Percentiles rank a stretch among this genome's conserved stretches.
phyloP scores from a whole-genome alignment of 2,113 vertebrate genomes.

The Phyllostomus discolor region DNA sequence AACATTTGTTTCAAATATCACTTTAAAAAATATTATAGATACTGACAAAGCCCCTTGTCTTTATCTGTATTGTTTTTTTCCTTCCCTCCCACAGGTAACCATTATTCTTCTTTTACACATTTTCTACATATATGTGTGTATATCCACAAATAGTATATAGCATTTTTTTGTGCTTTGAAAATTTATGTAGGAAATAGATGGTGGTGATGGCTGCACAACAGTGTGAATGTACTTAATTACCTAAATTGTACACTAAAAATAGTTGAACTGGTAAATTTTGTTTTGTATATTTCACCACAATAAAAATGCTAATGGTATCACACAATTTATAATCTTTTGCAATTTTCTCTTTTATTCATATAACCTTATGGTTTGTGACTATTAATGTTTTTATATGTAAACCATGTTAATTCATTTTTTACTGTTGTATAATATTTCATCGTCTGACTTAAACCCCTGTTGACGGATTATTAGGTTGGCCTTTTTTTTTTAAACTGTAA shows the following conservation, averaged over 20 bases:
- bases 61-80: background rate
- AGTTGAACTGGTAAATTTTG: background rate
- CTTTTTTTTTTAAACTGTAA: background rate
- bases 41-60: background rate
- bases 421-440: background rate
- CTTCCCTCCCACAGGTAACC: background rate
- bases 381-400: background rate
- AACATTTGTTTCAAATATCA: background rate
- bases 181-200: background rate
- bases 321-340: background rate
- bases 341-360: background rate
- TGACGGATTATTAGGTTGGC: background rate
- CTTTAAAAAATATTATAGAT: background rate
- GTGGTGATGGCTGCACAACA: background rate
- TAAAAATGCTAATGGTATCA: background rate
- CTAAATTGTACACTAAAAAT: background rate
- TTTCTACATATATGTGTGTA: background rate
- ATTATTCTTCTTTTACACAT: background rate
- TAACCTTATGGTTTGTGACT: background rate
- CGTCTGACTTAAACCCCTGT: background rate
- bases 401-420: background rate
- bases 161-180: constrained; percentile 5
- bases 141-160: background rate
- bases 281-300: background rate
- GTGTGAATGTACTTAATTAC: background rate